Evolutionary conservation across 1,140 invertebrate genomes (phyloP).

Genomic region (Caerostris darwini): DNA sequence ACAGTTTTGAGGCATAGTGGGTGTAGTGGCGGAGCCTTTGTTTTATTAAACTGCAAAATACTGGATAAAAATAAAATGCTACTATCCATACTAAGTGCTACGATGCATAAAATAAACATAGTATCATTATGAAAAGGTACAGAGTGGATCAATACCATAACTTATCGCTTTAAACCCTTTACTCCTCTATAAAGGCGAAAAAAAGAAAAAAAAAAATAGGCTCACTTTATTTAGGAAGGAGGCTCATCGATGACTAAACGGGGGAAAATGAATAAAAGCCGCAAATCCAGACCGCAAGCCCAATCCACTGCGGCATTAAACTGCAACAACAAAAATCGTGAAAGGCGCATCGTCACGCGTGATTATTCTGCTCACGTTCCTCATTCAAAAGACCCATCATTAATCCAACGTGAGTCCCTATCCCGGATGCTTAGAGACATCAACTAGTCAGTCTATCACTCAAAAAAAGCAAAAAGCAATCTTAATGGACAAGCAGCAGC

Average conservation of each 20-base stretch:
- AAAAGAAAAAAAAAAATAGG: background rate
- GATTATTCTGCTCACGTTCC: conserved; percentile 75
- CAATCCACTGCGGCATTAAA: conserved; percentile 22
- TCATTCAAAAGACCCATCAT: conserved; percentile 74
- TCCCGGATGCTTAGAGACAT: conserved; percentile 70
- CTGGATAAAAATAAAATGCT: no score
- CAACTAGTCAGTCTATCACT: conserved; percentile 74
- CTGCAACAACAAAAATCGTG: conserved; percentile 59
- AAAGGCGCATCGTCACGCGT: conserved; percentile 60
- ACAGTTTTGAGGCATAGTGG: no score
- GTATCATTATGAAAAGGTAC: background rate
- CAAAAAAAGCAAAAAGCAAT: conserved; percentile 68
- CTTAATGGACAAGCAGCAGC: conserved; percentile 74
- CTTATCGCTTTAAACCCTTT: background rate
- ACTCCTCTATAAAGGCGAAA: background rate
- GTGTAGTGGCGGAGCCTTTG: no score
- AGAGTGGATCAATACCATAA: background rate
- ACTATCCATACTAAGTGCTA: no score
- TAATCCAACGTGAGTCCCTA: conserved; percentile 64
- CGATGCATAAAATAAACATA: no score
- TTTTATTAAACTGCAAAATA: no score
- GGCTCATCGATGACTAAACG: background rate
- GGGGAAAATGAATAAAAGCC: conserved; percentile 12
- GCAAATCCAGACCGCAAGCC: conserved; percentile 1
- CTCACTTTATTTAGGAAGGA: background rate